Base-by-base conservation (phyloP, 2,888 invertebrate species). In the Anthoptus insignis region DNA sequence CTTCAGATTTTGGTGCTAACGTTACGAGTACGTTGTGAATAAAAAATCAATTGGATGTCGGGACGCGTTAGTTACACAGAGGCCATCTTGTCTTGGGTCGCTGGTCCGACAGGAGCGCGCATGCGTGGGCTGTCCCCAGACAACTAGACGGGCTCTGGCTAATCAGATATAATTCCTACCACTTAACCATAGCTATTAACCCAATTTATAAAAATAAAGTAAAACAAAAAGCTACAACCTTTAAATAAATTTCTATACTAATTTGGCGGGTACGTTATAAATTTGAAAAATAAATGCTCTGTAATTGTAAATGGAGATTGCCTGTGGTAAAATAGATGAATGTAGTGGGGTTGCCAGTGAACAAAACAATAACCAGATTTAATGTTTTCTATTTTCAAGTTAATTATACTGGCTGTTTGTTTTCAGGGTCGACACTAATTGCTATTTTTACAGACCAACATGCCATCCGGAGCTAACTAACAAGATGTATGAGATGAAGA, bases 11-110 rank as follows among this genome's bases (percentile, higher is more conserved):
- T 75, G 74, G 73, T 77, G 76, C 71, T 73, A 76, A 73, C 74
- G 72, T 75, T 74, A 71, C 73, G 73, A 73, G 73, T 73, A 74
- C 78, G 79, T 77, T 80, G 81, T 81, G 78, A 82, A 83, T 79
- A 82, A 84, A 88, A 89, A 88, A 89, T 89, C 89, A 89, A 90
- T 89, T 86, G 82, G 78, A 24, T 49, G 42, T 42, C 47, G 74
- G 77, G 79, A 82, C 86, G 84, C 84, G 83, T 79, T 81, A 82
- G 76, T 71, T 72, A 75, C 86, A 80, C 16, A 42, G 42, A 42
- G 74, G 91, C 91, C 91, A 91, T 91, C 76, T 91, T 91, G 88
- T 83, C 80, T 83, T 75, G 82, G 79, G 76, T 77, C 75, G 78
- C 78, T 74, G 79, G 83, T 77, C 71, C 73, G 77, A 73, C 70